phyloP scores from a whole-genome alignment of 2,113 vertebrate species.

The Urocitellus parryii region DNA sequence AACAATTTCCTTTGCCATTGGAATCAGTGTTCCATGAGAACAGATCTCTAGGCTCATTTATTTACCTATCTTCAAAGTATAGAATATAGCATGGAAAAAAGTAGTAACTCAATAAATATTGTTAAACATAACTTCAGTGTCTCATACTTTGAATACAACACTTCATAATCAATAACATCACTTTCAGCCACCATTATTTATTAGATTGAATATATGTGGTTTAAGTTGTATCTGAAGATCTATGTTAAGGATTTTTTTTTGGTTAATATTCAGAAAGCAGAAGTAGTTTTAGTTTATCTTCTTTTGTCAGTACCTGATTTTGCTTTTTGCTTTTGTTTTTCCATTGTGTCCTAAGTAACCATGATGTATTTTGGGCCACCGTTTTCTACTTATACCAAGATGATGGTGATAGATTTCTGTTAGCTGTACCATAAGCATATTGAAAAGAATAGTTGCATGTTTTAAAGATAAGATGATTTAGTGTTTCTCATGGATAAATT shows the following conservation, averaged over 20 bases:
- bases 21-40: background rate
- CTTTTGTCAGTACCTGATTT: background rate
- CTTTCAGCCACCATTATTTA: background rate
- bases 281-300: background rate
- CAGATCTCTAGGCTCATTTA: background rate
- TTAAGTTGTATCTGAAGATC: background rate
- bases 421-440: background rate
- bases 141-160: background rate
- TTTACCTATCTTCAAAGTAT: background rate
- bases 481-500: constrained; percentile 49
- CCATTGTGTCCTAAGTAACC: background rate
- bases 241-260: background rate
- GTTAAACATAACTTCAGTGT: background rate
- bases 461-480: constrained; percentile 54
- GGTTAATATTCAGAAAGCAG: background rate
- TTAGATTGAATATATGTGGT: background rate
- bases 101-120: background rate
- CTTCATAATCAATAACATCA: background rate
- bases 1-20: background rate
- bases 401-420: background rate
- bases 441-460: constrained; percentile 29
- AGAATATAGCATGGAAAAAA: background rate
- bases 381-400: background rate
- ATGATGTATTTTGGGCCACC: background rate
- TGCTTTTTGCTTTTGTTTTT: background rate